Evolutionary conservation across 2,113 vertebrate genomes (phyloP), one percentile per base, ranked within the genome.

Genomic region (Poeciliopsis occidentalis): DNA sequence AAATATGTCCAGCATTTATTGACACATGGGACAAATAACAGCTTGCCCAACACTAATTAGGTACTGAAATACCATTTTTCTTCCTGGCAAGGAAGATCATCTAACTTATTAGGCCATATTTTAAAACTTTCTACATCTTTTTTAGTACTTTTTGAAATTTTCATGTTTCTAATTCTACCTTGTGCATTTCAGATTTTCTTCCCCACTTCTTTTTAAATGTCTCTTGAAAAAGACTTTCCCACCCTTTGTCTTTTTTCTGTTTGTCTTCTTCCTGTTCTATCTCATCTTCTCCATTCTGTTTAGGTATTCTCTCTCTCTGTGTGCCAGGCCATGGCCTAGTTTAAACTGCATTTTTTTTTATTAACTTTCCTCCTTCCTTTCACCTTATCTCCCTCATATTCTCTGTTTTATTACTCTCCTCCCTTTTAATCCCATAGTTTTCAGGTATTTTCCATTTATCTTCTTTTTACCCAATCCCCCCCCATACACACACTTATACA

Each of bases 21-120:
- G 73, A 78, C 80, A 71, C 82, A 34, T 32, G 86, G 86, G 88
- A 87, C 80, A 54, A 70, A 86, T 85, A 80, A 83, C 82, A 88
- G 84, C 84, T 83, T 66, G 77, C 60, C 81, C 81, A 51, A 51
- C 31, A 71, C 85, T 84, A 87, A 83, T 85, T 84, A 87, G 79
- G 39, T 73, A 81, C 71, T 70, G 78, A 85, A 78, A 74, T 73
- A 60, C 69, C 69, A 67, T 1, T 57, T 79, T 73, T 79, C 68
- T 71, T 60, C 57, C 73, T 82, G 75, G 78, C 76, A 77, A 75
- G 74, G 62, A 31, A 68, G 32, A 60, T 63, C 65, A n/a, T 29
- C 22, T 65, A 29, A 67, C 78, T 60, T 73, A 84, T 27, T 34
- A 68, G 65, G 71, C 69, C 75, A 76, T 75, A 64, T 83, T 83